phyloP scores from a whole-genome alignment of 2,797 vertebrate genomes.

The Pempheris klunzingeri region DNA sequence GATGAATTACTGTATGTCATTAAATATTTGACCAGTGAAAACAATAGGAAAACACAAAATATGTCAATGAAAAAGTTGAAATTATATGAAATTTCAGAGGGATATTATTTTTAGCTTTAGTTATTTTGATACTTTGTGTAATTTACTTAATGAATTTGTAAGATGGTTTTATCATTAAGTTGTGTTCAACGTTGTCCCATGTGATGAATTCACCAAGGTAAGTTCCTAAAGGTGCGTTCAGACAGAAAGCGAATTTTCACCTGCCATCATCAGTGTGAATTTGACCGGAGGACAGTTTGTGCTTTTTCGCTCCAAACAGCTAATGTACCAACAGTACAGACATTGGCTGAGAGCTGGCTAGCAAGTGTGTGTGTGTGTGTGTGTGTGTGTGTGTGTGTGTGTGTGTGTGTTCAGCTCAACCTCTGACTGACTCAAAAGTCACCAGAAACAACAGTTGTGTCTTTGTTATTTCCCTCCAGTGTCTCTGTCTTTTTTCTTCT shows the following conservation, averaged over 20 bases:
- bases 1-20: constrained; percentile 15
- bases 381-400: neutral
- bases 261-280: neutral
- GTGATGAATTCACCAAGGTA: neutral
- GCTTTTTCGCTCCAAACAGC: neutral
- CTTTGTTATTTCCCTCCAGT: neutral
- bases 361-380: neutral
- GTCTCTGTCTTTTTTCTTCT: neutral
- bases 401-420: neutral
- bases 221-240: neutral
- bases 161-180: neutral
- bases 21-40: neutral
- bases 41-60: neutral
- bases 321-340: neutral
- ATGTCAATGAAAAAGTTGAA: neutral
- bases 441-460: neutral
- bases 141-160: neutral
- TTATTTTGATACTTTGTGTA: neutral
- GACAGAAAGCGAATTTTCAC: neutral
- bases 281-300: neutral
- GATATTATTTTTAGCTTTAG: neutral
- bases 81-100: neutral
- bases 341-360: neutral
- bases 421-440: neutral
- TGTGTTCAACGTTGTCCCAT: neutral